These are phyloP conservation scores for Chromis chromis DNA, from an alignment of 2,797 vertebrate genomes.

Conservation along the genomic window DNA sequence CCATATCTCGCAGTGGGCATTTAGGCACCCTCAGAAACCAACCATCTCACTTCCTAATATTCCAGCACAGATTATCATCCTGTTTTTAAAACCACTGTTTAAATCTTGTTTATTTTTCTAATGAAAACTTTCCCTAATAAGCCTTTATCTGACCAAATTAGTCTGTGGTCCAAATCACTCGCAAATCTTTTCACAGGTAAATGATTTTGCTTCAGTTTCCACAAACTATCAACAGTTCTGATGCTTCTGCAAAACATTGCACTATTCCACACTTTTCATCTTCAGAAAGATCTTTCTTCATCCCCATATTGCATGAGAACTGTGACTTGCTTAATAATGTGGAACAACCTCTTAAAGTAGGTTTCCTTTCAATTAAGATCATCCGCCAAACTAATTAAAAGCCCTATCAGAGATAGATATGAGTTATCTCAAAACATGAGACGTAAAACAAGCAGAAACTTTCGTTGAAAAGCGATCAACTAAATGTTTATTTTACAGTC, in stretches of 20 bases:
- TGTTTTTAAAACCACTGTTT: neutral
- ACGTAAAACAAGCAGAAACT: constrained; percentile 19
- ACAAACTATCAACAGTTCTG: neutral
- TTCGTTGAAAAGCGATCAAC: neutral
- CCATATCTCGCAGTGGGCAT: too few relatives aligned
- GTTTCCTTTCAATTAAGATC: constrained; percentile 34
- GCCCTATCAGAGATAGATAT: constrained; percentile 13
- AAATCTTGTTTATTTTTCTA: neutral
- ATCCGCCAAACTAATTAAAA: constrained; percentile 24
- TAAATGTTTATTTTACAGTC: neutral
- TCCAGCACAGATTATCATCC: too few relatives aligned
- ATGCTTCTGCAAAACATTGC: constrained; percentile 1
- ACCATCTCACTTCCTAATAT: too few relatives aligned
- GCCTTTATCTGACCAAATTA: neutral
- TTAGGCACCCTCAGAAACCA: too few relatives aligned
- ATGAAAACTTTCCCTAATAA: neutral
- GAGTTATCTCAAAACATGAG: constrained; percentile 15
- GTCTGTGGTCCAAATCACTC: neutral
- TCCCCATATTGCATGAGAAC: constrained; percentile 13
- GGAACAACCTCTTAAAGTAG: constrained; percentile 29
- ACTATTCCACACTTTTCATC: constrained; percentile 3
- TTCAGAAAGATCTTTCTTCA: constrained; percentile 4
- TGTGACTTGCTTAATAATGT: constrained; percentile 35
- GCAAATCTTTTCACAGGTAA: constrained; percentile 7
- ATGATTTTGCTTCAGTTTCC: neutral